Percentiles rank a stretch among this genome's conserved stretches.
phyloP scores from a whole-genome alignment of 2,797 vertebrate species.

The Manis crassicaudata region DNA sequence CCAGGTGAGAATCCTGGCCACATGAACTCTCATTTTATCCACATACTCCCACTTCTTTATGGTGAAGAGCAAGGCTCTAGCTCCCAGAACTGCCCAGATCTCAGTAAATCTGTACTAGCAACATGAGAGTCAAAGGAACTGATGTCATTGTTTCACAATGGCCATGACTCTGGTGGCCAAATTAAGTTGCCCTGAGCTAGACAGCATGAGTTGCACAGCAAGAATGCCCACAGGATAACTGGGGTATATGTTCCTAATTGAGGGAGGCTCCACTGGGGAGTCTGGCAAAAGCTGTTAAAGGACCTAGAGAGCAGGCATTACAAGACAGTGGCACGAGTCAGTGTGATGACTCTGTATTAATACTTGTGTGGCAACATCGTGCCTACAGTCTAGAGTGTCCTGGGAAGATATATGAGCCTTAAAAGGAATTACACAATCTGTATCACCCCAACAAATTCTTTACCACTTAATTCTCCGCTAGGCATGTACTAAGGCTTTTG shows the following conservation, averaged over 20 bases:
- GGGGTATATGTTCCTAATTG: background rate
- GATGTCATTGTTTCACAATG: background rate
- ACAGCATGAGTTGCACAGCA: background rate
- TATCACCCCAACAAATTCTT: background rate
- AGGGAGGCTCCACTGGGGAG: background rate
- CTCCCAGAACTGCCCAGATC: background rate
- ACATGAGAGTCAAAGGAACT: no score
- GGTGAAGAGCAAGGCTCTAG: background rate
- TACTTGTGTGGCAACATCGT: background rate
- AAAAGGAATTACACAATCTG: background rate
- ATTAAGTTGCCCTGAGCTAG: background rate
- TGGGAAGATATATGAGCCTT: background rate
- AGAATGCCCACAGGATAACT: background rate
- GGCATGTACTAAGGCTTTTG: background rate
- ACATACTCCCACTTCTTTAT: background rate
- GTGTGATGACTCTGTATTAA: background rate
- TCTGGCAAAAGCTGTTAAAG: background rate
- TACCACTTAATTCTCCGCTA: background rate
- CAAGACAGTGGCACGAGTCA: background rate
- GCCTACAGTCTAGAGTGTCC: background rate
- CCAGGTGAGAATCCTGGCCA: no score
- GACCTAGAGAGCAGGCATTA: background rate
- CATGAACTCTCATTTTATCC: no score
- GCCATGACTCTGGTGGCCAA: background rate
- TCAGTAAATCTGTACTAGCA: background rate